Conservation (phyloP, 2,888 invertebrate species). For the Byasa hedistus region DNA sequence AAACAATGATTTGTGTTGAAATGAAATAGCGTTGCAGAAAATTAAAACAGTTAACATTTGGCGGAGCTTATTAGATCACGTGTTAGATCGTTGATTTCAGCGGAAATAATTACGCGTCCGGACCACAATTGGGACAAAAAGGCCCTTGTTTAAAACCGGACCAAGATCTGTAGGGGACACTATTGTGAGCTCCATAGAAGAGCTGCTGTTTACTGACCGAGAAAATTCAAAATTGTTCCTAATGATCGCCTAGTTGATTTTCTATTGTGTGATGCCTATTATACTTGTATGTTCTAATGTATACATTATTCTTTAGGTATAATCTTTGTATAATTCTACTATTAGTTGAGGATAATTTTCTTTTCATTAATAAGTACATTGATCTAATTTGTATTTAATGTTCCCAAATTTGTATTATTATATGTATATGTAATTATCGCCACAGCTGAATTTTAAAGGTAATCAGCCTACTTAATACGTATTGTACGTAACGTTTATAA, state of each 20-base stretch:
- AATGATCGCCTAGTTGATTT: constrained; percentile 41
- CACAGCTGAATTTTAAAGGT: no score
- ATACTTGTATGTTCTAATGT: background rate
- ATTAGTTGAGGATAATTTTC: no score
- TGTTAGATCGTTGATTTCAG: constrained; percentile 48
- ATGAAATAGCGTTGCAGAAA: background rate
- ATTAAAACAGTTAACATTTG: constrained; percentile 1
- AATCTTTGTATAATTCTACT: no score
- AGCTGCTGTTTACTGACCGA: constrained; percentile 62
- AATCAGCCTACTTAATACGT: no score
- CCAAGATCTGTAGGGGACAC: constrained; percentile 70
- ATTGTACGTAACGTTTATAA: no score
- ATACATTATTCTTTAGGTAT: constrained; percentile 4
- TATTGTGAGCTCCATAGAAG: constrained; percentile 54
- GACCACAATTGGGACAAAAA: constrained; percentile 69
- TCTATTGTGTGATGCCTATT: constrained; percentile 35
- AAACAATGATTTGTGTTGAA: no score
- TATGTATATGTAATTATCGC: no score
- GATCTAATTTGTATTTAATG: no score
- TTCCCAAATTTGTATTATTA: no score
- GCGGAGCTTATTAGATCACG: constrained; percentile 27
- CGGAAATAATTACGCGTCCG: constrained; percentile 71
- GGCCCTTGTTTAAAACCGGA: constrained; percentile 69
- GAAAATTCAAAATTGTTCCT: constrained; percentile 68
- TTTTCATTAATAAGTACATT: no score